phyloP scores from a whole-genome alignment of 1,140 invertebrate genomes.

The Bombyx mandarina region DNA sequence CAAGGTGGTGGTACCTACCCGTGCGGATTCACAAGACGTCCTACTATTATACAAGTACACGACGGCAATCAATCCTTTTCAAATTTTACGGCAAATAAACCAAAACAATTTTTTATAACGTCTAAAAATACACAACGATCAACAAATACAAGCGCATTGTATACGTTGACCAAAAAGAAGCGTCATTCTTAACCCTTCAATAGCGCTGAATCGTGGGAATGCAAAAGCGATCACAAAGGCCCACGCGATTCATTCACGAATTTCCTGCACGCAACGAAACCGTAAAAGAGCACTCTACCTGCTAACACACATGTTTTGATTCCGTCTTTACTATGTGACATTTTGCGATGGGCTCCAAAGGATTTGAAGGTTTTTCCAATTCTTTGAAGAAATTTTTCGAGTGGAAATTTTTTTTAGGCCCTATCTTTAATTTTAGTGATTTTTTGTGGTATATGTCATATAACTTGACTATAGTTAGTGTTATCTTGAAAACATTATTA shows the following conservation, averaged over 20 bases:
- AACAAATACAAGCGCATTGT: too few relatives aligned
- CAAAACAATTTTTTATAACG: slow-evolving; percentile 7
- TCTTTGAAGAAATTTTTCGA: too few relatives aligned
- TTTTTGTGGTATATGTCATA: too few relatives aligned
- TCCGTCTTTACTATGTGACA: slow-evolving; percentile 14
- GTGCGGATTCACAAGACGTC: too few relatives aligned
- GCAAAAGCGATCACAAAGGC: slow-evolving; percentile 26
- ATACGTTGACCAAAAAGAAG: not conserved
- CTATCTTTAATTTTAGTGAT: too few relatives aligned
- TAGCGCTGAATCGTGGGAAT: slow-evolving; percentile 49
- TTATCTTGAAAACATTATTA: too few relatives aligned
- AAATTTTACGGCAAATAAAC: not conserved
- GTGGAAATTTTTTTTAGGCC: too few relatives aligned
- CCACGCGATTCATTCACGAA: slow-evolving; percentile 53
- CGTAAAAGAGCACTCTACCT: slow-evolving; percentile 55
- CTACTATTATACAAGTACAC: too few relatives aligned
- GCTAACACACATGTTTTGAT: slow-evolving; percentile 26
- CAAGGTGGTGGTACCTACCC: too few relatives aligned
- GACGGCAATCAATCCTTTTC: not conserved
- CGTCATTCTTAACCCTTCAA: slow-evolving; percentile 38
- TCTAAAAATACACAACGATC: not conserved
- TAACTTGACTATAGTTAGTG: too few relatives aligned
- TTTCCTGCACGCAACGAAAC: slow-evolving; percentile 61
- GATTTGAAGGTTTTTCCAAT: slow-evolving; percentile 30
- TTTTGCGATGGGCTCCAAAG: slow-evolving; percentile 23